Conservation (phyloP, 2,113 vertebrate species). For the Sceloporus tristichus region DNA sequence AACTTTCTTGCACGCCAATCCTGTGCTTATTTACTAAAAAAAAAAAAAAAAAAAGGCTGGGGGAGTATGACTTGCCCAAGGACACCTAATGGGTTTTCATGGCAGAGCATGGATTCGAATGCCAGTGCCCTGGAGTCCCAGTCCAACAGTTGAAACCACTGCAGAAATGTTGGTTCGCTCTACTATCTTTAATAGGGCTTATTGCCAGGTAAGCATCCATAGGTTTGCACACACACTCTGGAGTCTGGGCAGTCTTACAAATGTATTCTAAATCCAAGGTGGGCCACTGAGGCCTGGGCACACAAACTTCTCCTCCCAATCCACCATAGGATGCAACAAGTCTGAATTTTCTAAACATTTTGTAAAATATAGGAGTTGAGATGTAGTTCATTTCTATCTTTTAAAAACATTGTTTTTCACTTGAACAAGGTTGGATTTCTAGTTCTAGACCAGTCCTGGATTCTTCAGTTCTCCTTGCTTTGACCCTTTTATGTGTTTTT, state of each 20-base stretch:
- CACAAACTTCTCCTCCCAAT: no score
- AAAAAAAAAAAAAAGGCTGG: neutral
- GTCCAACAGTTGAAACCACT: no score
- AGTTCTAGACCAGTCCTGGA: no score
- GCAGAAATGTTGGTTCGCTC: no score
- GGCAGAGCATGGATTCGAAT: no score
- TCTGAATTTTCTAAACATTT: neutral
- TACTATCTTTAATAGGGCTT: neutral
- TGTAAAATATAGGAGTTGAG: no score
- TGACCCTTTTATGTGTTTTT: no score
- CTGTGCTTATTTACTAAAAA: neutral
- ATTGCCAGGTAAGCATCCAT: neutral
- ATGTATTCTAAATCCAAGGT: conserved; percentile 39
- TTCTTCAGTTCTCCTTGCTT: neutral
- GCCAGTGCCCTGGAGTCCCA: no score
- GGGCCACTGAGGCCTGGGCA: neutral
- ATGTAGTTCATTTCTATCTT: no score
- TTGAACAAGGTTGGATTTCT: neutral
- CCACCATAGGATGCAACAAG: neutral
- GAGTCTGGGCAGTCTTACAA: conserved; percentile 4
- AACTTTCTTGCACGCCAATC: neutral
- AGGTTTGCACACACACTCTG: neutral
- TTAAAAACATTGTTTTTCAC: neutral
- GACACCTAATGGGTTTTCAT: no score
- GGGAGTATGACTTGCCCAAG: no score